Percentiles rank a stretch among this genome's conserved stretches.
These are phyloP conservation scores for Sycophila texana DNA, from an alignment of 2,888 invertebrate genomes.

Conservation along the genomic window DNA sequence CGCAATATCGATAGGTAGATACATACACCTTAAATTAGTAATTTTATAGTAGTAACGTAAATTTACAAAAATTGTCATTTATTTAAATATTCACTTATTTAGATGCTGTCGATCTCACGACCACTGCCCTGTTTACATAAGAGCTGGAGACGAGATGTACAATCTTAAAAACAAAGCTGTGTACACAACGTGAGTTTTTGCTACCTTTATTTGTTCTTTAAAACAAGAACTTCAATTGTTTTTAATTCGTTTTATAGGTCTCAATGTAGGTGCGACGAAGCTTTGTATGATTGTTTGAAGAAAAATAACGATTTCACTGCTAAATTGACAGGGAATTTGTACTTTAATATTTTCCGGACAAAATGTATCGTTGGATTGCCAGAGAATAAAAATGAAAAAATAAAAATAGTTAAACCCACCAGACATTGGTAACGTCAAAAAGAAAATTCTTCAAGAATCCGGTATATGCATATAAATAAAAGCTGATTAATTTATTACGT, in stretches of 20 bases:
- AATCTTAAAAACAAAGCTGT: constrained; percentile 89
- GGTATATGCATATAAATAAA: no score
- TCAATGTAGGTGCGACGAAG: constrained; percentile 91
- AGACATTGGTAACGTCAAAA: background rate
- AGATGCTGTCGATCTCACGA: constrained; percentile 92
- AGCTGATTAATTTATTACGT: no score
- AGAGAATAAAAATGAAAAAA: background rate
- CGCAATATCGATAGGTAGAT: constrained; percentile 71
- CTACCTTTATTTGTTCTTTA: no score
- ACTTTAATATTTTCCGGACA: constrained; percentile 88
- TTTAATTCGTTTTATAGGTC: constrained; percentile 77
- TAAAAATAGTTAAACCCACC: constrained; percentile 6
- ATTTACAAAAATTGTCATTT: background rate
- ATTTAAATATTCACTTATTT: constrained; percentile 73
- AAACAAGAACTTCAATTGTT: no score
- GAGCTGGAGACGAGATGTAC: constrained; percentile 83
- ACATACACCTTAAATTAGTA: no score
- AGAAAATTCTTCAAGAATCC: no score
- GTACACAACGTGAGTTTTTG: constrained; percentile 83
- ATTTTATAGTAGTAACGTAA: background rate
- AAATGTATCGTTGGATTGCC: constrained; percentile 33
- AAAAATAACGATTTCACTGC: constrained; percentile 84
- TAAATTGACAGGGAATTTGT: constrained; percentile 87
- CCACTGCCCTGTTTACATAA: constrained; percentile 89
- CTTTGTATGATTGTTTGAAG: constrained; percentile 89